Percentiles rank a stretch among this genome's conserved stretches.
Conservation (phyloP, 2,888 invertebrate genomes). For the Oscheius myriophilus region DNA sequence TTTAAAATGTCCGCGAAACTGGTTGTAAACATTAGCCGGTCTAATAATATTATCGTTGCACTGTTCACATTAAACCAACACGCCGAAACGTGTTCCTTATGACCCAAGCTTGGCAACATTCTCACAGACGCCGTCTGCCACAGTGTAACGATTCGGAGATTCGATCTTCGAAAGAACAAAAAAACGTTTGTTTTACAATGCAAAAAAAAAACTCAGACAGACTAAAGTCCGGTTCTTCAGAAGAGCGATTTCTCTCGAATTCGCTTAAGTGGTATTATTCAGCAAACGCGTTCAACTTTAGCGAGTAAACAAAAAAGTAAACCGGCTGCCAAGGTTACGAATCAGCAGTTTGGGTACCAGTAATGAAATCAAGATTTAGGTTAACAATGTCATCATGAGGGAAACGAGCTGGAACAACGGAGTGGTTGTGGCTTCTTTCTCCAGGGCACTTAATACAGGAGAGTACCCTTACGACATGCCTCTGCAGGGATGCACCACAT, state of each 20-base stretch:
- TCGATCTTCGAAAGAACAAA: no score
- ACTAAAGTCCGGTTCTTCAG: no score
- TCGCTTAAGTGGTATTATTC: background rate
- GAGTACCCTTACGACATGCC: conserved; percentile 46
- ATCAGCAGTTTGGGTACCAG: background rate
- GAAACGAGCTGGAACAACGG: conserved; percentile 42
- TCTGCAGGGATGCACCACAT: conserved; percentile 50
- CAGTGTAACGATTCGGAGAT: no score
- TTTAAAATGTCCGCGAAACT: no score
- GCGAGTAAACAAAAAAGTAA: background rate
- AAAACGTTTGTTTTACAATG: no score
- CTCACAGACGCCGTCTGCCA: no score
- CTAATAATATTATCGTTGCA: no score
- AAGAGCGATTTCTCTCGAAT: background rate
- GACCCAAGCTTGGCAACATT: no score
- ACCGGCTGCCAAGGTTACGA: conserved; percentile 25
- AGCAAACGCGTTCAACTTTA: background rate
- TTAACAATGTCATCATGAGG: conserved; percentile 46
- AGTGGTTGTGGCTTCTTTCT: conserved; percentile 51
- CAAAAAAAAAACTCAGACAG: no score
- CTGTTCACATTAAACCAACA: no score
- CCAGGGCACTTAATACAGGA: conserved; percentile 42
- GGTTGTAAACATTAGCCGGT: no score
- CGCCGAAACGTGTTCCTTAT: no score
- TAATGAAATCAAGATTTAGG: conserved; percentile 28